phyloP scores from a whole-genome alignment of 1,140 invertebrate species.

The Heliothis virescens region DNA sequence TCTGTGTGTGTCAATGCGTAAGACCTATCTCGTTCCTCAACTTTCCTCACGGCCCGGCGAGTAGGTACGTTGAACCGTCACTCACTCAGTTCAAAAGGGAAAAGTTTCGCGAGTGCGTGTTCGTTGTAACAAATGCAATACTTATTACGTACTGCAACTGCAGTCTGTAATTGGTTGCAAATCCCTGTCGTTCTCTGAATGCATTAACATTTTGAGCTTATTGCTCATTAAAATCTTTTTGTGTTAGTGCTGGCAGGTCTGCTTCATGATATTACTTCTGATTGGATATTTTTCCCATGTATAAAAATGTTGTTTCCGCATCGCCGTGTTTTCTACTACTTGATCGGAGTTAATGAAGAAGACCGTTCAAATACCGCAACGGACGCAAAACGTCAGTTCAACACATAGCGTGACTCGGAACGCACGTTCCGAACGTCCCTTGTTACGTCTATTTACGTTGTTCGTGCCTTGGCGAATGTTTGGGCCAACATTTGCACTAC shows the following conservation, averaged over 20 bases:
- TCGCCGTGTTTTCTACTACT: slow-evolving; percentile 52
- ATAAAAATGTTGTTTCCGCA: slow-evolving; percentile 37
- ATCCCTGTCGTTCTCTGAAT: slow-evolving; percentile 16
- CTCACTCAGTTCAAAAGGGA: slow-evolving; percentile 64
- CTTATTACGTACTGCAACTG: slow-evolving; percentile 10
- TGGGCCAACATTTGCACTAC: slow-evolving; percentile 66
- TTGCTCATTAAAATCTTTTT: background rate
- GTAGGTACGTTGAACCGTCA: slow-evolving; percentile 63
- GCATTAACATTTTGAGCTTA: background rate
- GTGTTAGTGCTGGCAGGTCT: background rate
- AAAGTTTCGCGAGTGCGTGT: slow-evolving; percentile 56
- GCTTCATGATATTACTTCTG: background rate
- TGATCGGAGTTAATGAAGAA: slow-evolving; percentile 67
- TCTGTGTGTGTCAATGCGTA: slow-evolving; percentile 42
- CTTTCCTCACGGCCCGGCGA: slow-evolving; percentile 63
- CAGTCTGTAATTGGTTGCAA: slow-evolving; percentile 22
- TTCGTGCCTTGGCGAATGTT: slow-evolving; percentile 63
- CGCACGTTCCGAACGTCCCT: slow-evolving; percentile 71
- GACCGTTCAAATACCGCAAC: slow-evolving; percentile 60
- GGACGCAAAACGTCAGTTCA: slow-evolving; percentile 69
- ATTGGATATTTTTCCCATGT: background rate
- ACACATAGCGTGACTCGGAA: slow-evolving; percentile 68
- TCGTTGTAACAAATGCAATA: slow-evolving; percentile 43
- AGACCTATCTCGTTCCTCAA: slow-evolving; percentile 60
- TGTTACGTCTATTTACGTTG: slow-evolving; percentile 69